Conservation (phyloP, 2,888 invertebrate genomes). For the Erebia epiphron region DNA sequence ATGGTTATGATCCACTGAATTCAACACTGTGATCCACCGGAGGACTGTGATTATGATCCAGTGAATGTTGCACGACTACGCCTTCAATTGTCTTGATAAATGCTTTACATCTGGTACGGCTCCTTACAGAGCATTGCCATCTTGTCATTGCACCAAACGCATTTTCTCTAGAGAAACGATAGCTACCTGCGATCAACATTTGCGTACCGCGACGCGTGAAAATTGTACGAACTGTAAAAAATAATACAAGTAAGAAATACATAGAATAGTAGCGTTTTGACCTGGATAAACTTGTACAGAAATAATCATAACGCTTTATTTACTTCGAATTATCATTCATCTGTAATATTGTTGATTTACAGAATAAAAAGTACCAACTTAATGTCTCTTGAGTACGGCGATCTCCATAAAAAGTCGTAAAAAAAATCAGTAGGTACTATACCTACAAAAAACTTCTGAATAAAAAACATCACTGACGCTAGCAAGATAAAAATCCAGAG, state of each 20-base stretch:
- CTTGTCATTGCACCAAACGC: background rate
- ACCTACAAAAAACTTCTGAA: no score
- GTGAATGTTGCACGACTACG: background rate
- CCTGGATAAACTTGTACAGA: no score
- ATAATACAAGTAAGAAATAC: background rate
- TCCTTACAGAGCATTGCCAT: constrained; percentile 6
- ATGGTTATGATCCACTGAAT: background rate
- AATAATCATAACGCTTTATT: no score
- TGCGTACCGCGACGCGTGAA: constrained; percentile 3
- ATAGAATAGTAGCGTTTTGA: no score
- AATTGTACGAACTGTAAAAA: background rate
- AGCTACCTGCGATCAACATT: constrained; percentile 3
- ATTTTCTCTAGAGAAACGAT: constrained; percentile 5
- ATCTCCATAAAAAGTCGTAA: no score
- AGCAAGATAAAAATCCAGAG: no score
- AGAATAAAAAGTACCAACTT: no score
- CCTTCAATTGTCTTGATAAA: background rate
- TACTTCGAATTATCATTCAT: no score
- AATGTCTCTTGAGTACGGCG: no score
- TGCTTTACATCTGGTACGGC: background rate
- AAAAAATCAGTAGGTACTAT: no score
- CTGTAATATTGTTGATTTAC: no score
- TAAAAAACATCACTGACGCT: no score
- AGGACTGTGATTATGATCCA: constrained; percentile 4
- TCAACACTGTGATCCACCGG: background rate